These are phyloP conservation scores for Nomada fucata DNA, from an alignment of 2,888 invertebrate species.

Conservation along the genomic window DNA sequence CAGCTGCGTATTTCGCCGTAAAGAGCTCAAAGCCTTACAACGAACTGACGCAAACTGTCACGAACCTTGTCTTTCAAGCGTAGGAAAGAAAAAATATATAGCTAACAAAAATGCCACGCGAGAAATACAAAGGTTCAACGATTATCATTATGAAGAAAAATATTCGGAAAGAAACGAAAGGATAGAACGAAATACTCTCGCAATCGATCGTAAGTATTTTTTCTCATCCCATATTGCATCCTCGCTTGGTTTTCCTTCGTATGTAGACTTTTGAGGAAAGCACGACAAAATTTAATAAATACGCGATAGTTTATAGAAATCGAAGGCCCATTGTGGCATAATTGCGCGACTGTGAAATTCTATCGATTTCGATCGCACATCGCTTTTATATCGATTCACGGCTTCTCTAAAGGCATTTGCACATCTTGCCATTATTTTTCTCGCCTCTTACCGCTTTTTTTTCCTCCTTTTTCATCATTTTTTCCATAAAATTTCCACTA, in stretches of 20 bases:
- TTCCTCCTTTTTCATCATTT: slow-evolving; percentile 10
- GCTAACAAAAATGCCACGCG: slow-evolving; percentile 25
- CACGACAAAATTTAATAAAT: slow-evolving; percentile 3
- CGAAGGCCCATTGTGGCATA: slow-evolving; percentile 68
- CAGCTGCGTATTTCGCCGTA: slow-evolving; percentile 33
- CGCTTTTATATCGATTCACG: slow-evolving; percentile 36
- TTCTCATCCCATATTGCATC: not conserved
- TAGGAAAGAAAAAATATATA: slow-evolving; percentile 2
- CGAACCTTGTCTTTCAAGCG: not conserved
- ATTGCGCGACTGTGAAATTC: slow-evolving; percentile 46
- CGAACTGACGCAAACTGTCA: slow-evolving; percentile 2
- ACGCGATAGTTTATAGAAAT: slow-evolving; percentile 53
- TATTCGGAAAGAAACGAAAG: not conserved
- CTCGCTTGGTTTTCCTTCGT: not conserved
- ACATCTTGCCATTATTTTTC: slow-evolving; percentile 29
- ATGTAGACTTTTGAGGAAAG: slow-evolving; percentile 9
- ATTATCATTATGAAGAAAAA: not conserved
- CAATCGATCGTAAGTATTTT: not conserved
- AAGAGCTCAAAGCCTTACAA: slow-evolving; percentile 1
- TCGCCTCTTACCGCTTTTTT: not conserved
- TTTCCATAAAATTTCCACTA: slow-evolving; percentile 45
- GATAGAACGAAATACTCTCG: slow-evolving; percentile 7
- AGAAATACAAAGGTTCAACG: slow-evolving; percentile 17
- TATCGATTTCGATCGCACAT: slow-evolving; percentile 38
- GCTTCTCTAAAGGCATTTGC: slow-evolving; percentile 64